phyloP scores from a whole-genome alignment of 1,140 invertebrate genomes.

The Drosophila kanapiae region DNA sequence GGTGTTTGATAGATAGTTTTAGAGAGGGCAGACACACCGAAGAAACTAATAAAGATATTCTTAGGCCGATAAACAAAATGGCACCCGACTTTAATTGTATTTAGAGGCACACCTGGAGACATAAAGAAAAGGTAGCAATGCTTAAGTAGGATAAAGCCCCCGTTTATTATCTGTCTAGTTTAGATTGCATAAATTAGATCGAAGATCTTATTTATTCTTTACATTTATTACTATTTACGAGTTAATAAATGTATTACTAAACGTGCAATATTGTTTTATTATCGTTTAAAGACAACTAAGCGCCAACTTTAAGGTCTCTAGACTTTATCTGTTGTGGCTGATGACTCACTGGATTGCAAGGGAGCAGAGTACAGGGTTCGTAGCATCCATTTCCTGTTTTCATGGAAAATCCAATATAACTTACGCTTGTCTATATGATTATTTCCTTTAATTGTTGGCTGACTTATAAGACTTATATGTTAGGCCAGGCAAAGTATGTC shows the following conservation, averaged over 20 bases:
- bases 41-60: slow-evolving; percentile 15
- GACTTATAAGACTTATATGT: neutral
- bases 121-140: no score
- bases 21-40: slow-evolving; percentile 8
- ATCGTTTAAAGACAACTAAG: no score
- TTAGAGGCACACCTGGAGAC: no score
- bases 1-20: slow-evolving; percentile 12
- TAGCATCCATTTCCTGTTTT: neutral
- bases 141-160: no score
- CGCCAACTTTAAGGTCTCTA: neutral
- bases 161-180: no score
- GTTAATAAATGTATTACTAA: no score
- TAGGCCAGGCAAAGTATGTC: neutral
- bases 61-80: neutral
- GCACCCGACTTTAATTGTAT: no score
- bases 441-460: neutral
- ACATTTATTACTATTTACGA: no score
- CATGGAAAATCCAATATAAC: neutral
- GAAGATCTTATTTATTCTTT: no score
- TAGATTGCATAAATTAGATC: no score
- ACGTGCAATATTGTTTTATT: neutral
- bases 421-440: neutral
- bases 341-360: neutral
- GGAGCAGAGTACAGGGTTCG: neutral
- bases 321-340: neutral